Conservation (phyloP, 2,797 vertebrate genomes). For the Pangasius djambal region DNA sequence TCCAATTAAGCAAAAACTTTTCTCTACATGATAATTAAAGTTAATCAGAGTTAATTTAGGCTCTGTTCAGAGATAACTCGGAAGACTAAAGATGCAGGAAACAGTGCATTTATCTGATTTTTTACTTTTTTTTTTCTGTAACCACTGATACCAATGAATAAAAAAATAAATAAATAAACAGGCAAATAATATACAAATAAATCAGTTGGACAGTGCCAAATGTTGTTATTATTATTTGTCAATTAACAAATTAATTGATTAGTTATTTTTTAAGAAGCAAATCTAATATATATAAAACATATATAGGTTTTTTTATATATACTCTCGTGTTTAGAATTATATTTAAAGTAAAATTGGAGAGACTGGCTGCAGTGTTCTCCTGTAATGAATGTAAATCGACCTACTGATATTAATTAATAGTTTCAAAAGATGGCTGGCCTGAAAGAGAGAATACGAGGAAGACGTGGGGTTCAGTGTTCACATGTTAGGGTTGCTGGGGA, state of each 20-base stretch:
- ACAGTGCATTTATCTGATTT: too few species aligned
- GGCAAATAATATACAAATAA: neutral
- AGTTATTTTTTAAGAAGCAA: too few species aligned
- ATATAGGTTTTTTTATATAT: too few species aligned
- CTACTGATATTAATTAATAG: neutral
- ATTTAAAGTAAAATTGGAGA: neutral
- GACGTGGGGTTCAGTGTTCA: neutral
- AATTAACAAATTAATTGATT: too few species aligned
- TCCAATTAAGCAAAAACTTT: neutral
- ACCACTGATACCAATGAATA: too few species aligned
- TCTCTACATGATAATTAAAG: neutral
- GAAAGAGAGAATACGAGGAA: neutral
- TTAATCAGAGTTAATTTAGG: neutral
- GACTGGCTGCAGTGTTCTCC: neutral
- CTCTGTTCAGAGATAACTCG: neutral
- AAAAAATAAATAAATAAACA: too few species aligned
- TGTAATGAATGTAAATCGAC: neutral
- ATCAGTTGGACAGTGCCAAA: neutral
- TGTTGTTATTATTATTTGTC: too few species aligned
- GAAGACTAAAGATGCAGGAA: neutral
- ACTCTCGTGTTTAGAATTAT: neutral
- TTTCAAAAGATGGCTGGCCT: neutral
- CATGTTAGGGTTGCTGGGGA: neutral
- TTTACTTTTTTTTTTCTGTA: too few species aligned
- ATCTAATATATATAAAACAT: too few species aligned